Percentiles rank a stretch among this genome's conserved stretches.
Conservation (phyloP, 1,140 invertebrate species). For the Mya arenaria region DNA sequence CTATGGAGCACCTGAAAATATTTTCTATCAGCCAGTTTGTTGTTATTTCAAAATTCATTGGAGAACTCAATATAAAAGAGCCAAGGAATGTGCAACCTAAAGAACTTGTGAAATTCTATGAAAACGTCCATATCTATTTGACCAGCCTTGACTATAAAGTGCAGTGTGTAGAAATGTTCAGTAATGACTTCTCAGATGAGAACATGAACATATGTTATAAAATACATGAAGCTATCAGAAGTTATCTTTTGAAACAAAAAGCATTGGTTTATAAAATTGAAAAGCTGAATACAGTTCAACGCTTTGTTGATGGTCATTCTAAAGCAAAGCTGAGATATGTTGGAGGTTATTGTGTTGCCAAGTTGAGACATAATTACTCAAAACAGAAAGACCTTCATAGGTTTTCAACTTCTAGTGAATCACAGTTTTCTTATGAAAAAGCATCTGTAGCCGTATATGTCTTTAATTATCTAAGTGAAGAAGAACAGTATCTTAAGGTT, state of each 20-base stretch:
- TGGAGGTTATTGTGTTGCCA: conserved; percentile 11
- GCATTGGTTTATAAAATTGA: background rate
- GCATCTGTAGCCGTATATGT: background rate
- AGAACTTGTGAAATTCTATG: background rate
- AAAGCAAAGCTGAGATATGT: conserved; percentile 15
- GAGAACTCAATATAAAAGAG: background rate
- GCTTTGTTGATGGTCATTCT: background rate
- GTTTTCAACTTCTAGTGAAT: background rate
- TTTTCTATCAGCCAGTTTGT: too few species aligned
- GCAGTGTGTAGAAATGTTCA: background rate
- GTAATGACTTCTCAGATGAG: conserved; percentile 1
- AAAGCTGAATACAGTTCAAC: background rate
- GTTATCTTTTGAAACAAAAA: conserved; percentile 9
- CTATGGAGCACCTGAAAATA: too few species aligned
- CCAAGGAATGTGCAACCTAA: background rate
- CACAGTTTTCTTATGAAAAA: background rate
- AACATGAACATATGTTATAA: conserved; percentile 13
- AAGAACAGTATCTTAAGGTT: background rate
- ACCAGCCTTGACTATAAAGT: conserved; percentile 11
- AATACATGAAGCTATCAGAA: background rate
- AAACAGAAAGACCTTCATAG: background rate
- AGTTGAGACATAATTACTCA: background rate
- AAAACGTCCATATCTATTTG: background rate
- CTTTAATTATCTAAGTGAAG: background rate
- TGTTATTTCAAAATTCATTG: conserved; percentile 2